phyloP scores from a whole-genome alignment of 2,888 invertebrate species.

The Hylaea fasciaria region DNA sequence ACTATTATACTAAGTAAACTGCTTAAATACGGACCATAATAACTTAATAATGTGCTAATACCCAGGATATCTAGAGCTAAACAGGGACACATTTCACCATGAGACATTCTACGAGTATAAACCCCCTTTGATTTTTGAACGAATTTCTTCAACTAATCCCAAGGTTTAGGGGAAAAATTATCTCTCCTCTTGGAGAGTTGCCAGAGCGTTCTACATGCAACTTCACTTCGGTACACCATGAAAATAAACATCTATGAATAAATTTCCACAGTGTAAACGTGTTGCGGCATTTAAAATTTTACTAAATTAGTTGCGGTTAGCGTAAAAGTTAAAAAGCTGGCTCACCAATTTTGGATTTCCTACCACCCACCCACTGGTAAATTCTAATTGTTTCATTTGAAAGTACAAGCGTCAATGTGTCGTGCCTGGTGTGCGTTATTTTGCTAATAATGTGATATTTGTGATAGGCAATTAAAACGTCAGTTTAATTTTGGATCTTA shows the following conservation, averaged over 20 bases:
- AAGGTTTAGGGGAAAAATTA: constrained; percentile 25
- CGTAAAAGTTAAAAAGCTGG: constrained; percentile 84
- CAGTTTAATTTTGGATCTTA: constrained; percentile 38
- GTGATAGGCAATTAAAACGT: background rate
- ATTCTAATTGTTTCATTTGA: background rate
- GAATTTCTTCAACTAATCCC: constrained; percentile 7
- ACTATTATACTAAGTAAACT: too few relatives aligned
- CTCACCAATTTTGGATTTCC: constrained; percentile 94
- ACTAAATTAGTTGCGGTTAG: constrained; percentile 31
- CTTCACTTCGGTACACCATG: constrained; percentile 59
- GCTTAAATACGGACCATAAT: too few relatives aligned
- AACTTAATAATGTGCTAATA: too few relatives aligned
- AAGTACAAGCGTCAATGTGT: background rate
- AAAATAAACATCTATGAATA: constrained; percentile 83
- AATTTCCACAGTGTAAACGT: constrained; percentile 63
- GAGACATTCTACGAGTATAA: too few relatives aligned
- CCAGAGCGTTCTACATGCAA: constrained; percentile 64
- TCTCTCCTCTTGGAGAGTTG: constrained; percentile 59
- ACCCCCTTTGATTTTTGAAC: background rate
- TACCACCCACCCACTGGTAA: constrained; percentile 91
- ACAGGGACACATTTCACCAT: too few relatives aligned
- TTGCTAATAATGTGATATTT: background rate
- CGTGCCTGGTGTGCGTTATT: background rate
- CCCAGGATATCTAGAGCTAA: too few relatives aligned
- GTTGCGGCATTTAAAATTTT: constrained; percentile 44